Percentiles rank a stretch among this genome's conserved stretches.
Evolutionary conservation across 2,888 invertebrate species (phyloP).

Genomic region (Oasisia sp.): DNA sequence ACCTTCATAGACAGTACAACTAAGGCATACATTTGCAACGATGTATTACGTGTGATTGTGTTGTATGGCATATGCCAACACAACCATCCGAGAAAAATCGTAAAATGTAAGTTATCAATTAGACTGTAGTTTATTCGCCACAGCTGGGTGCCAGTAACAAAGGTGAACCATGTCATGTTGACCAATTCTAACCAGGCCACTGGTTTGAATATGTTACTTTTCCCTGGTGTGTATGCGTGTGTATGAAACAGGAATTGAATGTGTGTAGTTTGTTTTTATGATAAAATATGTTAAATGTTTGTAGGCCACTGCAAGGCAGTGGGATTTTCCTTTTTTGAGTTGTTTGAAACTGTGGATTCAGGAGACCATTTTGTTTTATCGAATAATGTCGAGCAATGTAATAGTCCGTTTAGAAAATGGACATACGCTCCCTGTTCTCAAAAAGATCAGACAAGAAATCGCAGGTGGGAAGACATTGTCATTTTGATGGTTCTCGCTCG

Average conservation of each 20-base stretch:
- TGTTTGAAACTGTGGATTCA: background rate
- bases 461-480: background rate
- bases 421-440: background rate
- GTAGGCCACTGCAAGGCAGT: background rate
- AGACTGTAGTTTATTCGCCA: background rate
- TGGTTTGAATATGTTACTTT: background rate
- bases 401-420: background rate
- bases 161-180: background rate
- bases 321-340: background rate
- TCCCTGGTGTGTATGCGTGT: background rate
- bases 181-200: background rate
- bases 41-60: too few relatives aligned
- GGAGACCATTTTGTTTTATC: background rate
- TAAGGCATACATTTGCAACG: background rate
- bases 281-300: constrained; percentile 10
- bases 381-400: background rate
- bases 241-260: background rate
- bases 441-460: background rate
- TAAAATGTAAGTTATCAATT: background rate
- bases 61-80: background rate
- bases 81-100: background rate
- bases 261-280: background rate
- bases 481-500: background rate
- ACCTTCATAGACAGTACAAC: background rate
- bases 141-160: background rate